phyloP scores from a whole-genome alignment of 2,888 invertebrate genomes.

The Thysanoteuthis rhombus region DNA sequence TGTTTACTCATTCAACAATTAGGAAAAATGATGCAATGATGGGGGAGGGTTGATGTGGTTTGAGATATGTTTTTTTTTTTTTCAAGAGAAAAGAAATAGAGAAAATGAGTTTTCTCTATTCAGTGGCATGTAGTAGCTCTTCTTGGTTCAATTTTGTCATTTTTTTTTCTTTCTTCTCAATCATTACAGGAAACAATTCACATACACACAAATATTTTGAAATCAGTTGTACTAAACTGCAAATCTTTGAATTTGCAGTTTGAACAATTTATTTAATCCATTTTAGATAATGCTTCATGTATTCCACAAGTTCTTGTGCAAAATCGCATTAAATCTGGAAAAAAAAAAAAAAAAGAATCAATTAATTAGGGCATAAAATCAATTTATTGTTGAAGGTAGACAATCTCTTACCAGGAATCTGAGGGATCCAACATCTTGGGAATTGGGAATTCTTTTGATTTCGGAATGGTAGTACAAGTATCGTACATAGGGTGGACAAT shows the following conservation, averaged over 20 bases:
- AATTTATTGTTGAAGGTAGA: no score
- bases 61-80: background rate
- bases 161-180: background rate
- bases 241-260: background rate
- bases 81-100: no score
- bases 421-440: no score
- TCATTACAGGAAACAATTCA: background rate
- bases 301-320: background rate
- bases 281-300: background rate
- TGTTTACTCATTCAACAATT: conserved; percentile 32
- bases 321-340: background rate
- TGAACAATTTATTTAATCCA: background rate
- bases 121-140: background rate
- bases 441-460: no score
- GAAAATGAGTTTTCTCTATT: background rate
- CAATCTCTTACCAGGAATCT: no score
- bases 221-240: background rate
- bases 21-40: background rate
- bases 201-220: background rate
- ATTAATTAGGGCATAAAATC: background rate
- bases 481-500: no score
- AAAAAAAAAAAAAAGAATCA: background rate
- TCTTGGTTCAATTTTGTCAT: background rate
- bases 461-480: no score
- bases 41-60: background rate